Conservation (phyloP, 2,888 invertebrate species). For the Mimachlamys varia region DNA sequence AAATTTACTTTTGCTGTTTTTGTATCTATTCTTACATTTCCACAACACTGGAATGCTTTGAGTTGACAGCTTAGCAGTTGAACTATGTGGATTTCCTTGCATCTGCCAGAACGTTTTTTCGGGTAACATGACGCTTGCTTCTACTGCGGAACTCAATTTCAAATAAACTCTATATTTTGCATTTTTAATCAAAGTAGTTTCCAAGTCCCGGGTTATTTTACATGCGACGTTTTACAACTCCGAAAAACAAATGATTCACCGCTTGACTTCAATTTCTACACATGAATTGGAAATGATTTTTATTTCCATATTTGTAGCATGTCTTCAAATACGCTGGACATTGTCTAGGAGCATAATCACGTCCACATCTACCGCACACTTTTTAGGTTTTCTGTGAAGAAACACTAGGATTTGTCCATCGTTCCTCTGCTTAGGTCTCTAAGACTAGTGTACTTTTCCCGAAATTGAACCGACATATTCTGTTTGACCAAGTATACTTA, state of each 20-base stretch:
- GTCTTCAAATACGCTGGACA: neutral
- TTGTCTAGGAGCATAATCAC: neutral
- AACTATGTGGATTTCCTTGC: neutral
- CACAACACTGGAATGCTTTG: neutral
- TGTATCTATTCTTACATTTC: neutral
- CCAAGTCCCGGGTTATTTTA: neutral
- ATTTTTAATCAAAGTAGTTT: neutral
- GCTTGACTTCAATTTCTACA: neutral
- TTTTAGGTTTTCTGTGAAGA: neutral
- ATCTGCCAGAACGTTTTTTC: neutral
- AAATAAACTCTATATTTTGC: neutral
- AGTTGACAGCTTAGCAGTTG: neutral
- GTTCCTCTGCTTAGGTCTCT: too few relatives aligned
- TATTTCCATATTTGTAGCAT: neutral
- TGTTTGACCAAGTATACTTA: too few relatives aligned
- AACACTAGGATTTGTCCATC: neutral
- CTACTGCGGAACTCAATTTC: neutral
- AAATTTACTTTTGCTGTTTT: neutral
- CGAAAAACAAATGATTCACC: neutral
- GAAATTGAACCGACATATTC: too few relatives aligned
- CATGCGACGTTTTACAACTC: neutral
- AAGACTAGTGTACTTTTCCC: too few relatives aligned
- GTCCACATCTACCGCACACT: neutral
- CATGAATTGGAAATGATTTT: neutral
- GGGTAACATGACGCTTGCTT: neutral